Evolutionary conservation across 1,140 invertebrate species (phyloP), one percentile per base, ranked within the genome.

Genomic region (Anastrepha obliqua): DNA sequence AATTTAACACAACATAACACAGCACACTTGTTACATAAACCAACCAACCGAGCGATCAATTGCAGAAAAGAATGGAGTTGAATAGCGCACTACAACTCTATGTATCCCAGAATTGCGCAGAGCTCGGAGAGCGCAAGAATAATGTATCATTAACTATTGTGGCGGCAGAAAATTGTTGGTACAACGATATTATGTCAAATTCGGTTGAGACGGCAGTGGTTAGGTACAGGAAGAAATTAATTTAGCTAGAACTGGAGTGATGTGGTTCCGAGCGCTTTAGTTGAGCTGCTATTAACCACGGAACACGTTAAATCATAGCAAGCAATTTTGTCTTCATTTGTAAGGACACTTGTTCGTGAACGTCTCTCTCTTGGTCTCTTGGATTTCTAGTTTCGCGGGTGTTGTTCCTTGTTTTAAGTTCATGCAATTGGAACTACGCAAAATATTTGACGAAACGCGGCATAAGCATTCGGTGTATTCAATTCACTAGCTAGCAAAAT

Each of bases 21-120:
- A 70, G 15, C 67, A 74, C 67, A 74, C 67, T 74, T 74, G 42
- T 74, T 74, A 74, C 67, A 74, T 74, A 74, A 74, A 74, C 42
- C 17, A 42, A 74, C 67, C 15, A 47, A 67, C 64, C 51, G 51
- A 74, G 42, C 67, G n/a, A 74, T 74, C 39, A 74, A 74, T 74
- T 15, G 67, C 11, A 4, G 39, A 74, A 74, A 74, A 74, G 39
- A 74, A 74, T 74, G 67, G 67, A 74, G 67, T 74, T 74, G 67
- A 74, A 74, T 42, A 74, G 39, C 42, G 39, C 29, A 47, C 67
- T 42, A 74, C 39, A 15, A 44, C 39, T 13, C 15, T 11, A 44
- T 74, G 67, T 47, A 44, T 74, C 67, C 67, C 67, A 74, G 42
- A 17, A 44, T 15, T 42, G 39, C 42, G 42, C 67, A 74, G 67